Conservation (phyloP, 2,888 invertebrate genomes). For the Pollenia griseotomentosa region DNA sequence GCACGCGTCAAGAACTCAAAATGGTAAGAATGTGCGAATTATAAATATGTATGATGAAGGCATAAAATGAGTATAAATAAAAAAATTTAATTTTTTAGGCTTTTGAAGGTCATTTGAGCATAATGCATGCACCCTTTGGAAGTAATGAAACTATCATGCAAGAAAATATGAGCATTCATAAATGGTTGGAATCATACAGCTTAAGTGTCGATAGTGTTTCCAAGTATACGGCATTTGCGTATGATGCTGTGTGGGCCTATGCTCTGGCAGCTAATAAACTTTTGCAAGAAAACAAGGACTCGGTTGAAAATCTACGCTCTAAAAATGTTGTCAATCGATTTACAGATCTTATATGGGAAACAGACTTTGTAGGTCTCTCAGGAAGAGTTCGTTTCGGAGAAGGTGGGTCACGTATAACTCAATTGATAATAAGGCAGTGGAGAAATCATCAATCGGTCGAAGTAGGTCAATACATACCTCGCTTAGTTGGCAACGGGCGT, state of each 20-base stretch:
- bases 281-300: constrained; percentile 84
- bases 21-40: constrained; percentile 79
- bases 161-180: constrained; percentile 87
- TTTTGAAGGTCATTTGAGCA: constrained; percentile 89
- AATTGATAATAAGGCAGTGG: constrained; percentile 87
- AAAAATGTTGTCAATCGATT: constrained; percentile 82
- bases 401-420: constrained; percentile 88
- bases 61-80: not conserved
- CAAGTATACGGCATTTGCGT: constrained; percentile 90
- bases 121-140: constrained; percentile 89
- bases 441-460: constrained; percentile 84
- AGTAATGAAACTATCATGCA: constrained; percentile 85
- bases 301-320: constrained; percentile 76
- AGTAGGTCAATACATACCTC: constrained; percentile 87
- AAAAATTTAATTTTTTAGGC: constrained; percentile 84
- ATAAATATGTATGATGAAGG: not conserved
- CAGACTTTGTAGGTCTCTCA: constrained; percentile 90
- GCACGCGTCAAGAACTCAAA: constrained; percentile 87
- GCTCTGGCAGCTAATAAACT: constrained; percentile 89
- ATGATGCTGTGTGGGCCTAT: constrained; percentile 93
- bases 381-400: constrained; percentile 89
- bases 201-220: constrained; percentile 81
- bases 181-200: constrained; percentile 85
- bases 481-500: constrained; percentile 80
- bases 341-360: constrained; percentile 87